These are phyloP conservation scores for Caenorhabditis inopinata DNA, from an alignment of 1,140 invertebrate species.

Conservation along the genomic window DNA sequence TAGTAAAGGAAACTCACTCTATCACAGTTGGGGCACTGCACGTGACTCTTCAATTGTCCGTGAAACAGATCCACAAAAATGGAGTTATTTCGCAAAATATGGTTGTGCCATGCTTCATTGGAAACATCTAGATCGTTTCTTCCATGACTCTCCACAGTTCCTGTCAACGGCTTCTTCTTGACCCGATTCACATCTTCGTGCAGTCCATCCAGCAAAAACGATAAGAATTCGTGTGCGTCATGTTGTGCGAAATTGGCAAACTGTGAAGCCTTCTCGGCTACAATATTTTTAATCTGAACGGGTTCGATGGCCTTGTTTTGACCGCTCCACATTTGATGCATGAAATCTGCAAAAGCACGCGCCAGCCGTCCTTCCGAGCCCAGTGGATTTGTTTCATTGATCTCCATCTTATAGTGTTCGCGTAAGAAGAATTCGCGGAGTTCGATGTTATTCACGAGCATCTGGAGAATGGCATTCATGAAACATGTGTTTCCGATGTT, in stretches of 20 bases:
- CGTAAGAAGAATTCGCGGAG: conserved; percentile 48
- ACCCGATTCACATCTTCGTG: conserved; percentile 73
- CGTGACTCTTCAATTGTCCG: conserved; percentile 70
- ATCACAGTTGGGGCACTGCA: conserved; percentile 69
- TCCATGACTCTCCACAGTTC: conserved; percentile 70
- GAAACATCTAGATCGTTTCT: conserved; percentile 60
- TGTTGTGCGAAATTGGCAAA: conserved; percentile 71
- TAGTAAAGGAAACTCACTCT: conserved; percentile 66
- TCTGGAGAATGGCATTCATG: conserved; percentile 74
- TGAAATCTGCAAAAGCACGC: conserved; percentile 67
- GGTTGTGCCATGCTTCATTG: conserved; percentile 64
- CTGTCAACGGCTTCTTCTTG: conserved; percentile 72
- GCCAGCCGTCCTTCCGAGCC: conserved; percentile 67
- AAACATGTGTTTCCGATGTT: conserved; percentile 77
- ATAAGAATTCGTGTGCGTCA: conserved; percentile 72
- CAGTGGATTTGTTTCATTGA: conserved; percentile 49
- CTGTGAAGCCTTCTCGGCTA: conserved; percentile 69
- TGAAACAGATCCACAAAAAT: conserved; percentile 67
- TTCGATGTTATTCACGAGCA: conserved; percentile 50
- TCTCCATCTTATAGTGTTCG: conserved; percentile 43
- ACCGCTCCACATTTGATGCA: conserved; percentile 68
- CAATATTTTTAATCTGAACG: conserved; percentile 68
- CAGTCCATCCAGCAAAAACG: conserved; percentile 70
- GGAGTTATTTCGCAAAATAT: conserved; percentile 65
- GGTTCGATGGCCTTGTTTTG: conserved; percentile 67